These are phyloP conservation scores for Uloborus diversus DNA, from an alignment of 1,140 invertebrate species.

Conservation along the genomic window DNA sequence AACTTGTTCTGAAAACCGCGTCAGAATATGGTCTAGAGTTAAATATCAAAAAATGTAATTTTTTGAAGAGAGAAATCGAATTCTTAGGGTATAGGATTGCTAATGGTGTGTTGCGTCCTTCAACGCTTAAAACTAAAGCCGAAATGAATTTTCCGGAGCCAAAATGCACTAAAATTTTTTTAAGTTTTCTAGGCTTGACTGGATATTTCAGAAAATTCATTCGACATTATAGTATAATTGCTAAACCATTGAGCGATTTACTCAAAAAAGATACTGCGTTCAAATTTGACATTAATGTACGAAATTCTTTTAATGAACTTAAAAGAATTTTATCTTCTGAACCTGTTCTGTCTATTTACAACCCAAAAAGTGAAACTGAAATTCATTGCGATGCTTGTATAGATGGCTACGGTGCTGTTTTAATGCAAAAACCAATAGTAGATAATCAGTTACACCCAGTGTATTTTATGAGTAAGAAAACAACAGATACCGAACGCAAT, in stretches of 20 bases:
- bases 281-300: slow-evolving; percentile 62
- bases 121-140: slow-evolving; percentile 4
- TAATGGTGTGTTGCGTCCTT: background rate
- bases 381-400: slow-evolving; percentile 62
- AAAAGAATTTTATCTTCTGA: slow-evolving; percentile 60
- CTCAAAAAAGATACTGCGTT: slow-evolving; percentile 64
- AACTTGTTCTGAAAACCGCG: background rate
- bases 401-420: slow-evolving; percentile 67
- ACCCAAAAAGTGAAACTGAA: slow-evolving; percentile 39
- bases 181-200: slow-evolving; percentile 62
- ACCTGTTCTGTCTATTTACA: slow-evolving; percentile 60
- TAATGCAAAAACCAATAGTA: slow-evolving; percentile 65
- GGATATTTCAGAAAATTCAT: slow-evolving; percentile 63
- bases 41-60: slow-evolving; percentile 14
- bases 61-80: slow-evolving; percentile 5
- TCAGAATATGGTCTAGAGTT: slow-evolving; percentile 7
- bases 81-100: slow-evolving; percentile 6
- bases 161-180: slow-evolving; percentile 59
- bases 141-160: slow-evolving; percentile 56
- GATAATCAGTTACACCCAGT: no score
- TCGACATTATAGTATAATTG: slow-evolving; percentile 59
- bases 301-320: slow-evolving; percentile 63
- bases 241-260: slow-evolving; percentile 63
- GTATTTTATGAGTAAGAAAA: no score
- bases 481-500: no score